Evolutionary conservation across 2,888 invertebrate genomes (phyloP), one percentile per base, ranked within the genome.

Genomic region (Ligdia adustata): DNA sequence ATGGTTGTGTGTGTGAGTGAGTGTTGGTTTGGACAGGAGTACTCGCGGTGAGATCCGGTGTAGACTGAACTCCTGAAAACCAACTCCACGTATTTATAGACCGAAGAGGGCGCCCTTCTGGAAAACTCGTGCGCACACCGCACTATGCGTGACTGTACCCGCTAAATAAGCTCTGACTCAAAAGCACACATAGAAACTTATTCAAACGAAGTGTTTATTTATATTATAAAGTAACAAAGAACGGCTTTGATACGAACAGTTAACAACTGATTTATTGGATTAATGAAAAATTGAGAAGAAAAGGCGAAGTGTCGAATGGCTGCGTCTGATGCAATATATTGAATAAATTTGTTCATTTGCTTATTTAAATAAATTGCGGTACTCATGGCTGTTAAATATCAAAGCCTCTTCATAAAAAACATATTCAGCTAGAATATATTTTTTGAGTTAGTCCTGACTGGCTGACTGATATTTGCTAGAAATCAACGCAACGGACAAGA

Each of bases 51-150:
- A 72, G 68, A 69, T 77, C 88, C 75, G 76, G 69, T 78, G 69
- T 76, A 88, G 87, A 89, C 89, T 90, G 88, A 91, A 87, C 79
- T 88, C 78, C 80, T 85, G 83, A 75, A 80, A 79, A 71, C 71
- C 62, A 75, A 74, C 65, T 64, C 72, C 71, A 67, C 70, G 85
- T 87, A 89, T 91, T 90, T 91, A 91, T 91, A 91, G 75, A 56
- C 71, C 69, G 65, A 66, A 61, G 77, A 77, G 77, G 78, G 75
- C 82, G 81, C 83, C 82, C 83, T 88, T 89, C 87, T 88, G 89
- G 88, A 89, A 88, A 67, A 75, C 84, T 80, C 81, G 52, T 56
- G 65, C 79, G 74, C 72, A 66, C 66, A 68, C 72, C 69, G 50
- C 57, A 51, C 54, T 47, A n/a, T n/a, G 44, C 42, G 49, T 57